Evolutionary conservation across 2,797 vertebrate species (phyloP).

Genomic region (Myotis findleyi): DNA sequence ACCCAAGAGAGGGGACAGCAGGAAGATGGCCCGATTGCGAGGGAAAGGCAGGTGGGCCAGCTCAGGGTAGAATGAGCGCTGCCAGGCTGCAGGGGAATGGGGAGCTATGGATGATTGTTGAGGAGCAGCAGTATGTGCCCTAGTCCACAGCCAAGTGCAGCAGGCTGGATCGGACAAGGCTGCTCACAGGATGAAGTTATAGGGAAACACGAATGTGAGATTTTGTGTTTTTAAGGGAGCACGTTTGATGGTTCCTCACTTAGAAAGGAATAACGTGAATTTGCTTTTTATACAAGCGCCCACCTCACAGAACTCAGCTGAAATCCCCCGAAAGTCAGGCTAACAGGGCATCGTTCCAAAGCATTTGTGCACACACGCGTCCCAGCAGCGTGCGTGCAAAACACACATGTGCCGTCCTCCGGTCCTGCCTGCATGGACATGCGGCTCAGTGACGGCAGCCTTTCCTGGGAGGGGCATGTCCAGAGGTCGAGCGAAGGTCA

Average conservation of each 20-base stretch:
- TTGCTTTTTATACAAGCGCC: accelerated
- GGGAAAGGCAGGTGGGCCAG: neutral
- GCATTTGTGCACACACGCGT: neutral
- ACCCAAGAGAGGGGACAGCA: neutral
- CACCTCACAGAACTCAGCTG: neutral
- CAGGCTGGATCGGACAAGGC: accelerated
- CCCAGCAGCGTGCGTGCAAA: accelerated
- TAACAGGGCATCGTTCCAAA: accelerated
- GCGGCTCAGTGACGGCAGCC: accelerated
- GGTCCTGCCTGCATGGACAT: neutral
- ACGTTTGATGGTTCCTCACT: neutral
- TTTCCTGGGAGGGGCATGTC: neutral
- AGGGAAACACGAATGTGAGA: neutral
- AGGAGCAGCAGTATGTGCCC: neutral
- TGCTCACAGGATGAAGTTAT: neutral
- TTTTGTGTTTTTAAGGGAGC: neutral
- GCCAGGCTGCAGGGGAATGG: neutral
- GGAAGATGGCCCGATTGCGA: accelerated
- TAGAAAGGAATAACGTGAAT: accelerated
- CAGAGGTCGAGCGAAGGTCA: neutral
- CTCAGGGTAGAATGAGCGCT: no score
- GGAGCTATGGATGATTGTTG: neutral
- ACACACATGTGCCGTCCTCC: accelerated
- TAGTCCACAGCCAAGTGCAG: neutral
- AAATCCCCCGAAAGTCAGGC: neutral